Percentiles rank a stretch among this genome's conserved stretches.
Evolutionary conservation across 2,797 vertebrate species (phyloP).

Genomic region (Clamator glandarius): DNA sequence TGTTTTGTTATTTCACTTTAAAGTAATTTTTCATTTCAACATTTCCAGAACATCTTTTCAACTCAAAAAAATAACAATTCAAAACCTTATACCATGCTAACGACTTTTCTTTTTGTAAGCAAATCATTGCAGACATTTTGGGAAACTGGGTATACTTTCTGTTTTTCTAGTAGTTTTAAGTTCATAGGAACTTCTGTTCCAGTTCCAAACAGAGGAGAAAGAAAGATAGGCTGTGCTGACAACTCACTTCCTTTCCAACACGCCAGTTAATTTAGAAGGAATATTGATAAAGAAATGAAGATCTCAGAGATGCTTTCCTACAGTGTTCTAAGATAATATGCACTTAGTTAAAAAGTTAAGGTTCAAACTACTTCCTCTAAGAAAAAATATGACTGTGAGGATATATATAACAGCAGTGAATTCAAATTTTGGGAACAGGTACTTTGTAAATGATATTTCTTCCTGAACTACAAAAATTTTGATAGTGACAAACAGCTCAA

Average conservation of each 20-base stretch:
- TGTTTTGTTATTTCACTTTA: slow-evolving; percentile 25
- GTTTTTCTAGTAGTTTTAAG: neutral
- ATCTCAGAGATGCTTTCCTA: neutral
- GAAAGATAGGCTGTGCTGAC: neutral
- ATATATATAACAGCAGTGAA: neutral
- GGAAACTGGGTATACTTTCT: neutral
- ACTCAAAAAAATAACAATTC: neutral
- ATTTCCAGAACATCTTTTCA: neutral
- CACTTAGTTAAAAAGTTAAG: neutral
- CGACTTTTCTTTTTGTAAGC: neutral
- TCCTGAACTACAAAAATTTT: neutral
- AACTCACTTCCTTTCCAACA: neutral
- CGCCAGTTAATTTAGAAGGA: neutral
- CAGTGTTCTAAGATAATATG: neutral
- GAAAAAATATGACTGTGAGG: neutral
- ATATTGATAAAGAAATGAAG: neutral
- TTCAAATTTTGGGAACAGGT: neutral
- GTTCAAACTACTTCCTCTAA: neutral
- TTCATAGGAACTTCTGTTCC: neutral
- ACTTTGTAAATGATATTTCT: neutral
- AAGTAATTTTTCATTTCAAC: slow-evolving; percentile 2
- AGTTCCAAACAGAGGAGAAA: neutral
- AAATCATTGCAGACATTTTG: neutral
- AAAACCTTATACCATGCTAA: neutral
- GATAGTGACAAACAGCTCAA: neutral